Evolutionary conservation across 2,797 vertebrate species (phyloP).

Genomic region (Epinephelus awoara): DNA sequence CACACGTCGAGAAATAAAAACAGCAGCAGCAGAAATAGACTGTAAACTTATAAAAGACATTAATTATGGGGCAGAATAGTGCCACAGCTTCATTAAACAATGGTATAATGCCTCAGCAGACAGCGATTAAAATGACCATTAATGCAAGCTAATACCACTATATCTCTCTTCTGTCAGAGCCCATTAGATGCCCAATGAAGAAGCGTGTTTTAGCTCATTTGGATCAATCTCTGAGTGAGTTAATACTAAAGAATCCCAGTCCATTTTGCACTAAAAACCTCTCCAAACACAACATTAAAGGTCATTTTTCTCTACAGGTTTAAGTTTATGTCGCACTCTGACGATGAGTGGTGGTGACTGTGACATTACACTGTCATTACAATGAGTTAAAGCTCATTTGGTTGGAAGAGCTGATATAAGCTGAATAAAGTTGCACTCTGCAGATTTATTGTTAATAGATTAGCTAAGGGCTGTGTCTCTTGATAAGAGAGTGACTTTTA

Average conservation of each 20-base stretch:
- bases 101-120: constrained; percentile 49
- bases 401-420: constrained; percentile 12
- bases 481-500: constrained; percentile 7
- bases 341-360: constrained; percentile 1
- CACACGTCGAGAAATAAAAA: constrained; percentile 30
- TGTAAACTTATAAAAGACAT: constrained; percentile 40
- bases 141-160: constrained; percentile 52
- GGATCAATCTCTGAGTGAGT: constrained; percentile 33
- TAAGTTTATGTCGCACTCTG: not conserved
- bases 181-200: constrained; percentile 70
- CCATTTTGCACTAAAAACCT: constrained; percentile 8
- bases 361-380: not conserved
- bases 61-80: constrained; percentile 27
- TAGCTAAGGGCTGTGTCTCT: constrained; percentile 13
- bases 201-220: constrained; percentile 61
- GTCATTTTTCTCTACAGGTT: not conserved
- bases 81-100: constrained; percentile 62
- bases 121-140: constrained; percentile 67
- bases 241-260: constrained; percentile 7
- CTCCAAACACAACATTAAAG: not conserved
- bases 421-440: not conserved
- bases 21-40: not conserved
- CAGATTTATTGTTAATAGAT: constrained; percentile 18
- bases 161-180: constrained; percentile 43
- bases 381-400: constrained; percentile 25